Conservation (phyloP, 1,140 invertebrate genomes). For the Asobara japonica region DNA sequence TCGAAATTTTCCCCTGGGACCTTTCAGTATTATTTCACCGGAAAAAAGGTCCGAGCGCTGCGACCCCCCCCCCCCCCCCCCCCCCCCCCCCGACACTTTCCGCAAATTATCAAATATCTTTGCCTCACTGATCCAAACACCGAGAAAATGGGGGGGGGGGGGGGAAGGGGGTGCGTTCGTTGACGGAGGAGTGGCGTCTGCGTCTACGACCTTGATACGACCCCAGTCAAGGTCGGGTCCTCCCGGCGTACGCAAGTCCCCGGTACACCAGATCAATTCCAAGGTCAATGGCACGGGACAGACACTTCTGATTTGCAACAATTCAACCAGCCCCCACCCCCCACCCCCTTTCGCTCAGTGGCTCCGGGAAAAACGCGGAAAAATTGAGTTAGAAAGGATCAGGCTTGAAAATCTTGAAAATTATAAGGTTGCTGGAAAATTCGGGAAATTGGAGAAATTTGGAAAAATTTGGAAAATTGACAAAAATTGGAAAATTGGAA, state of each 20-base stretch:
- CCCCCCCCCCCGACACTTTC: no score
- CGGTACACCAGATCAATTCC: slow-evolving; percentile 54
- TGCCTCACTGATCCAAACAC: neutral
- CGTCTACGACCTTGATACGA: slow-evolving; percentile 61
- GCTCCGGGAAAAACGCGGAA: no score
- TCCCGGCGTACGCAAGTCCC: slow-evolving; percentile 47
- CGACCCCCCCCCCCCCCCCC: no score
- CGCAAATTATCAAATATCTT: neutral
- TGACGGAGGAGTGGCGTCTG: slow-evolving; percentile 49
- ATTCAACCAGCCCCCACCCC: slow-evolving; percentile 1
- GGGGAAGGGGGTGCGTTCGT: neutral
- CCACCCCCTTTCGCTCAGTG: neutral
- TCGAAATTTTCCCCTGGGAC: neutral
- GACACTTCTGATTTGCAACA: slow-evolving; percentile 30
- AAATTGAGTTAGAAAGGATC: no score
- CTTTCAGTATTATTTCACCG: no score
- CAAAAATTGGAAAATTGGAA: no score
- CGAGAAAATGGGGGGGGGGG: neutral
- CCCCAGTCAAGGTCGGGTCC: slow-evolving; percentile 58
- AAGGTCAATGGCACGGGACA: slow-evolving; percentile 61
- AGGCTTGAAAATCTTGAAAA: no score
- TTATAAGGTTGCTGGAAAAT: no score
- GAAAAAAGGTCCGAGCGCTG: no score
- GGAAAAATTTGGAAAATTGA: no score
- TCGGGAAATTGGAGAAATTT: no score